These are phyloP conservation scores for Dascyllus trimaculatus DNA, from an alignment of 2,113 vertebrate species.

Conservation along the genomic window DNA sequence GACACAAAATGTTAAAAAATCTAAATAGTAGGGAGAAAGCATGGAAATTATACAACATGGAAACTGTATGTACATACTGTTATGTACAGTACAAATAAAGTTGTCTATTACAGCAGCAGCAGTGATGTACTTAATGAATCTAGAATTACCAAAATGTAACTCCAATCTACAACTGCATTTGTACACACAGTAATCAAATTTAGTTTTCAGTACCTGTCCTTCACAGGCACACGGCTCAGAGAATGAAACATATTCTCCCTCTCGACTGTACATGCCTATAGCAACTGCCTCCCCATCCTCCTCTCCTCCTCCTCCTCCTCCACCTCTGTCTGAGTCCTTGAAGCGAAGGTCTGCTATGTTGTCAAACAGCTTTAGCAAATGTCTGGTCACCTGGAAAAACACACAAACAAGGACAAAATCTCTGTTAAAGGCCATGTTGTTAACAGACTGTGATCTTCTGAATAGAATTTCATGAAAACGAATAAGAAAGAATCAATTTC, in stretches of 20 bases:
- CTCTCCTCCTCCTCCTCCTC: constrained; percentile 45
- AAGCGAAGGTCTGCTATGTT: constrained; percentile 85
- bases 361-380: constrained; percentile 86
- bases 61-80: no score
- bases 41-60: no score
- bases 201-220: constrained; percentile 73
- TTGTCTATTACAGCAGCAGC: not conserved
- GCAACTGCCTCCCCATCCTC: constrained; percentile 56
- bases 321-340: constrained; percentile 67
- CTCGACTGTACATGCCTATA: constrained; percentile 85
- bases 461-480: not conserved
- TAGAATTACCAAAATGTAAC: not conserved
- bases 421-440: not conserved
- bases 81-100: no score
- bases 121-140: not conserved
- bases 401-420: not conserved
- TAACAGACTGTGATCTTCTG: not conserved
- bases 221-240: constrained; percentile 78
- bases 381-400: constrained; percentile 81
- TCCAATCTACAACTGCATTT: not conserved
- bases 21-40: no score
- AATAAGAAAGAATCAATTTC: not conserved
- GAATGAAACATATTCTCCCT: constrained; percentile 84
- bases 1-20: not conserved
- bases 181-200: not conserved